A percentile compares a stretch with the other conserved stretches of the same genome.
Conservation (phyloP, 2,888 invertebrate genomes). For the Microctonus brassicae region DNA sequence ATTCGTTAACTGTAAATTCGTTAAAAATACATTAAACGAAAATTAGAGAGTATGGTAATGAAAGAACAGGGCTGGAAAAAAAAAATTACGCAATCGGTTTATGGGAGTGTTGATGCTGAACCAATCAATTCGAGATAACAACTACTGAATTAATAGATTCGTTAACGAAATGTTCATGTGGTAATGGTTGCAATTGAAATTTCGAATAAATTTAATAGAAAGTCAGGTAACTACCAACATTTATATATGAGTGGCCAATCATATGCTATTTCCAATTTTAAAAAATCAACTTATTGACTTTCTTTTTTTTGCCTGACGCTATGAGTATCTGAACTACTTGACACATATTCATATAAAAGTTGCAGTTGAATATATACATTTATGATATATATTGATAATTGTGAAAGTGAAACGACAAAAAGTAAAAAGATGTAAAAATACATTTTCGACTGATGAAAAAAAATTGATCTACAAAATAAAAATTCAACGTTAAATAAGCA, state of each 20-base stretch:
- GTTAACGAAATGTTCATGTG: background rate
- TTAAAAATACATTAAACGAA: conserved; percentile 29
- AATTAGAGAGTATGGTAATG: conserved; percentile 1
- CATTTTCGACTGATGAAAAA: background rate
- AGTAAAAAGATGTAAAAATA: background rate
- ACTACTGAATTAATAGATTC: conserved; percentile 29
- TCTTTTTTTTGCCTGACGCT: too few species aligned
- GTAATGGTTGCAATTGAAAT: background rate
- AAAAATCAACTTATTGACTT: too few species aligned
- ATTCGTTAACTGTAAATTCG: conserved; percentile 29
- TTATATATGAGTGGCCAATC: too few species aligned
- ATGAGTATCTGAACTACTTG: too few species aligned
- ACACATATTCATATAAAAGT: background rate
- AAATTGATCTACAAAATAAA: background rate
- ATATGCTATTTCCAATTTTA: too few species aligned
- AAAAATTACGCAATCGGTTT: background rate
- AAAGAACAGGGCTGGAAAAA: background rate
- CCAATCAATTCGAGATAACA: conserved; percentile 24
- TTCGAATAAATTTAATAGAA: background rate
- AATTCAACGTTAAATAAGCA: background rate
- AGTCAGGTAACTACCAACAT: too few species aligned
- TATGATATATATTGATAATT: background rate
- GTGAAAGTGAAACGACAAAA: background rate
- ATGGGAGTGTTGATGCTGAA: background rate
- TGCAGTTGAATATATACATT: background rate